Conservation (phyloP, 2,888 invertebrate species). For the Pocota personata region DNA sequence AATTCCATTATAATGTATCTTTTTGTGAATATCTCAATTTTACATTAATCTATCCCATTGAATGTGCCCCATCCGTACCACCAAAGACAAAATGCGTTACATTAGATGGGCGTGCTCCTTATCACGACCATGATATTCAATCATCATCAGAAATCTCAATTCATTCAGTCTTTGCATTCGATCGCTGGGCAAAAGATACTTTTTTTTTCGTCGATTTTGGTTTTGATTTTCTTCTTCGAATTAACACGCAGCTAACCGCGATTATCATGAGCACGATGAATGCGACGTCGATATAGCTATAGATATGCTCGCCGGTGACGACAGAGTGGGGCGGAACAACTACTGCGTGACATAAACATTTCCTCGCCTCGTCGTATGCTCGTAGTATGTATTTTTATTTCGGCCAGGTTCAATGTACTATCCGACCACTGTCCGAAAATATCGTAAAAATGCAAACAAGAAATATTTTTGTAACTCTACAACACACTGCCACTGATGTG, state of each 20-base stretch:
- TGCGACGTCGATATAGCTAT: not conserved
- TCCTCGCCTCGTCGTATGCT: slow-evolving; percentile 21
- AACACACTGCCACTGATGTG: slow-evolving; percentile 33
- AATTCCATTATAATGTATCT: not conserved
- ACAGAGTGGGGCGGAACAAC: slow-evolving; percentile 49
- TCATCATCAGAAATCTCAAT: slow-evolving; percentile 15
- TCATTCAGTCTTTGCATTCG: slow-evolving; percentile 8
- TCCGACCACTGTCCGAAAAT: slow-evolving; percentile 62
- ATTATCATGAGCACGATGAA: slow-evolving; percentile 27
- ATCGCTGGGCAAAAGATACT: slow-evolving; percentile 11
- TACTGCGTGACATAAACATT: slow-evolving; percentile 62
- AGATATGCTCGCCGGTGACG: not conserved
- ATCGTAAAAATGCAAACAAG: slow-evolving; percentile 66
- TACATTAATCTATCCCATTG: not conserved
- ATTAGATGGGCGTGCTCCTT: slow-evolving; percentile 8
- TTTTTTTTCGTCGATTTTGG: not conserved
- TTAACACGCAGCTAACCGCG: slow-evolving; percentile 35
- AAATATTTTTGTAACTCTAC: slow-evolving; percentile 61
- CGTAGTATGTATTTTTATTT: slow-evolving; percentile 36
- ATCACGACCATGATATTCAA: slow-evolving; percentile 30
- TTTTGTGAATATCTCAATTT: not conserved
- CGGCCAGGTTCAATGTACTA: slow-evolving; percentile 58
- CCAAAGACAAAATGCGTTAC: not conserved
- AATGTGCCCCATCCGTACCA: not conserved
- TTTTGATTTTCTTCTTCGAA: slow-evolving; percentile 4